A percentile compares a stretch with the other conserved stretches of the same genome.
phyloP scores from a whole-genome alignment of 2,113 vertebrate genomes.

The Hiodon tergisus region DNA sequence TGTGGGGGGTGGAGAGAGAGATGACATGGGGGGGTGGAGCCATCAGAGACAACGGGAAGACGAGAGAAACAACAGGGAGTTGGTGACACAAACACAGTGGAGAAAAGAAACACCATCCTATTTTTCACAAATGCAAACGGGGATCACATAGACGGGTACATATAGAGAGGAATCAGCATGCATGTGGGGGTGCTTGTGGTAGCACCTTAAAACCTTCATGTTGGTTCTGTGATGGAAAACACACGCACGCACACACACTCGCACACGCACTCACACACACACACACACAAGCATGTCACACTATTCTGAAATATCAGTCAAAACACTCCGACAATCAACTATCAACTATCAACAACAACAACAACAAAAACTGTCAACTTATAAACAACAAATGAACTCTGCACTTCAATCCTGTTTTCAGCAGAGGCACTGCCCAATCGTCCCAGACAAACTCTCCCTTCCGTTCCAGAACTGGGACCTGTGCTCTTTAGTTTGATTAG shows the following conservation, averaged over 20 bases:
- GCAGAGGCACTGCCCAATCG: too few species aligned
- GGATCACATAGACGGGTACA: not conserved
- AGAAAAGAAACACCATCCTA: slow-evolving; percentile 11
- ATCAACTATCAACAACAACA: not conserved
- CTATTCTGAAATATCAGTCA: too few species aligned
- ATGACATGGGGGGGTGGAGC: not conserved
- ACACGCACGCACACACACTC: too few species aligned
- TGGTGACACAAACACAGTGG: slow-evolving; percentile 22
- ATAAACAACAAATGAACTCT: too few species aligned
- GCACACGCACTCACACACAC: not conserved
- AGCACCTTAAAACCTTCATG: too few species aligned
- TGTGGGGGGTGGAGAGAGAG: too few species aligned
- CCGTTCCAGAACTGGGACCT: not conserved
- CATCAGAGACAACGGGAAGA: not conserved
- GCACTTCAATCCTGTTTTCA: too few species aligned
- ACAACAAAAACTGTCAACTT: not conserved
- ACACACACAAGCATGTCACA: not conserved
- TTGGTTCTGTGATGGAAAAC: too few species aligned
- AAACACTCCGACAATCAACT: too few species aligned
- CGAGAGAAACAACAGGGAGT: slow-evolving; percentile 5
- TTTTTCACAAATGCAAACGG: not conserved
- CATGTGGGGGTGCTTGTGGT: not conserved
- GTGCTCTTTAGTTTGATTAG: slow-evolving; percentile 4
- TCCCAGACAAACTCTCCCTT: too few species aligned
- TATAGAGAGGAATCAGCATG: not conserved